Evolutionary conservation across 2,113 vertebrate species (phyloP), one percentile per base, ranked within the genome.

Genomic region (Periophthalmodon schlosseri): DNA sequence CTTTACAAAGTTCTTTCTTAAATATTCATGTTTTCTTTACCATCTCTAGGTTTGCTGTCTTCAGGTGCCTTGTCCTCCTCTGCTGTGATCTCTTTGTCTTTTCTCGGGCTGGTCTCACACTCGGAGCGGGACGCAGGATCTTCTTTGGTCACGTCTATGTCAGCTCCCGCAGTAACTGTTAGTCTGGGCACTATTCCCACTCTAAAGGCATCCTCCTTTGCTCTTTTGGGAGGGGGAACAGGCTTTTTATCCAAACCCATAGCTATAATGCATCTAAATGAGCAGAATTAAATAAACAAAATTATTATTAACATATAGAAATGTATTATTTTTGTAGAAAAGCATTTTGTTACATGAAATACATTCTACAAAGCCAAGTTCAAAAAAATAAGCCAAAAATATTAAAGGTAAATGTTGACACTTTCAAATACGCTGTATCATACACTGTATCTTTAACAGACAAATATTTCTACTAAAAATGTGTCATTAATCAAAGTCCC

Each of bases 171-270:
- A 18, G 69, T 28, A 2, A 80, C 78, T 39, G 77, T 81, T 0
- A 39, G 73, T 64, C 84, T 85, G 56, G 18, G 24, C 15, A 70
- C 49, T 1, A 81, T 77, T 12, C 78, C 75, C 3, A 86, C 83
- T 21, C 0, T 61, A 65, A 65, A 61, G 46, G 15, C 15, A 0
- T 83, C 85, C 69, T 94, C 93, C 76, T 88, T 91, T 20, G 61
- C 24, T 76, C 84, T 94, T 75, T 84, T 94, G 57, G 94, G 95
- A 57, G 94, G 93, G 78, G 92, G 92, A 44, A 67, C 87, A 0
- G 93, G 88, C 72, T 94, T 96, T 85, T 94, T 97, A 87, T 98
- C 96, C 84, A 97, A 86, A 8, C 94, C 95, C 95, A 95, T 93
- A 0, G 95, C 93, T 75, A 96, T 93, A 73, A 99, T 95, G 83